phyloP scores from a whole-genome alignment of 2,888 invertebrate genomes.

The Calephelis perditalis region DNA sequence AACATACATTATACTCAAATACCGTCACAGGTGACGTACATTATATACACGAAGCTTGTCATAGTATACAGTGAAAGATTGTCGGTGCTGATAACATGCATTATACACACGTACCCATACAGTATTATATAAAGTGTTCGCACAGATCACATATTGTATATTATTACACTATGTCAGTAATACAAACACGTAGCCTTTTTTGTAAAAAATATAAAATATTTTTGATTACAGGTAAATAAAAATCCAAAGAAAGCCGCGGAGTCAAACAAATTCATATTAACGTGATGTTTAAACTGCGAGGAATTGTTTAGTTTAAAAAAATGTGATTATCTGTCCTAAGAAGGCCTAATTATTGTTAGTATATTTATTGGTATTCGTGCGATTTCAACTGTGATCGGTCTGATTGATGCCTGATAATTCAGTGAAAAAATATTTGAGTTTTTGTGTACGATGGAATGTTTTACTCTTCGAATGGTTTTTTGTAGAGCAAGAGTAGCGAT shows the following conservation, averaged over 20 bases:
- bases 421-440: not conserved
- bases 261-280: slow-evolving; percentile 39
- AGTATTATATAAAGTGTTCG: too few species aligned
- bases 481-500: slow-evolving; percentile 1
- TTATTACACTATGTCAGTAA: too few species aligned
- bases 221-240: slow-evolving; percentile 31
- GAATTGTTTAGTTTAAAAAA: slow-evolving; percentile 61
- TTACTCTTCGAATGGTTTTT: not conserved
- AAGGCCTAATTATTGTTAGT: slow-evolving; percentile 76
- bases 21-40: too few species aligned
- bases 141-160: too few species aligned
- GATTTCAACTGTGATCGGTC: slow-evolving; percentile 65
- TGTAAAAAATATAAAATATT: too few species aligned
- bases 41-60: too few species aligned
- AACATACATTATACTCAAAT: too few species aligned
- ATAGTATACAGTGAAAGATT: fast-evolving
- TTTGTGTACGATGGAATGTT: not conserved
- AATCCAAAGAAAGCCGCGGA: slow-evolving; percentile 59
- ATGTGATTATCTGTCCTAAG: slow-evolving; percentile 76
- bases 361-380: slow-evolving; percentile 63
- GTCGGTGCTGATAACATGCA: too few species aligned
- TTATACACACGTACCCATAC: too few species aligned
- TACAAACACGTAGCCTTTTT: too few species aligned
- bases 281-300: slow-evolving; percentile 42
- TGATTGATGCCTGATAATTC: slow-evolving; percentile 37